Evolutionary conservation across 1,140 invertebrate genomes (phyloP), one percentile per base, ranked within the genome.

Genomic region (Drosophila punjabiensis): DNA sequence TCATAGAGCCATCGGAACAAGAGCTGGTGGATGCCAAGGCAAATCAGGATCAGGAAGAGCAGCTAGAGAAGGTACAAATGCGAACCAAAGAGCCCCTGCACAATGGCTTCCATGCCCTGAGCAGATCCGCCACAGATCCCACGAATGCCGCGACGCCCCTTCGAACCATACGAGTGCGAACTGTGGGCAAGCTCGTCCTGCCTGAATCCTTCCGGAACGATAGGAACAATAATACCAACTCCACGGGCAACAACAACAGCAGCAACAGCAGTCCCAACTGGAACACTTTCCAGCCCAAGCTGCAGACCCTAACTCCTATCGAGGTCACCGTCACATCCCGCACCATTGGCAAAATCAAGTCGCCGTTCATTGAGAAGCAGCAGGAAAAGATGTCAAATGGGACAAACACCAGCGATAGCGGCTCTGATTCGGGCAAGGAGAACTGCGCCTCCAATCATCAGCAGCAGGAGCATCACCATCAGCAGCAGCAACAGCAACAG

Each of bases 331-430:
- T 87, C 32, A 64, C 63, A 0, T 43, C 63, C 16, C 87, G 90
- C 11, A 74, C 85, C 43, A 92, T 93, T 5, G 92, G 92, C 13
- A 93, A 93, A 58, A 74, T 93, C 30, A 93, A 93, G 45, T 93
- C 92, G 0, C 90, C 90, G 0, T 93, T 93, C 20, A 89, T 93
- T 5, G 92, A 91, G 18, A 81, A 89, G 56, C 86, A 90, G 65
- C 74, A 89, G 56, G 73, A 76, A 14, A 74, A 60, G 32, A 45
- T 65, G 16, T 14, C 60, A 4, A 73, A 45, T 50, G 60, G 74
- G 7, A 52, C 47, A 7, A 84, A 65, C 33, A 39, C 37, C 18
- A 84, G 68, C 33, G 82, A 90, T 41, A 85, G 86, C 30, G 69
- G 81, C 32, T 87, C 81, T 0, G 92, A 93, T 43, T 92, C 92